Base-by-base conservation (phyloP, 2,797 vertebrate genomes). In the Lutjanus argentimaculatus region DNA sequence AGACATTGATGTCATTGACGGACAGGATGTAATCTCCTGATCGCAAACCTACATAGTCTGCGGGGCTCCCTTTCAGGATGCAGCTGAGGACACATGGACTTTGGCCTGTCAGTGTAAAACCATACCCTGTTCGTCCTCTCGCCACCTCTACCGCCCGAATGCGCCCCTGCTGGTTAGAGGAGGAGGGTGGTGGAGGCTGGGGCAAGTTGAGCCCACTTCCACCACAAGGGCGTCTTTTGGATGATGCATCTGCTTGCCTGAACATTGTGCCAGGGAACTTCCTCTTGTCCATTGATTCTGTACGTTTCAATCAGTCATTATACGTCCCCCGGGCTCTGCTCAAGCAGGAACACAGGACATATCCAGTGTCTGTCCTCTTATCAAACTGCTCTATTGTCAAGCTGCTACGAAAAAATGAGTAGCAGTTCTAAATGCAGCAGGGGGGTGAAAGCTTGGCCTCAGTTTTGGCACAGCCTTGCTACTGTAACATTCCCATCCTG, bases 81-180 rank as follows among this genome's bases (percentile, higher is more conserved):
- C 97, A 96, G 88, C 96, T 98, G 53, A 99, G 97, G 79, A 98
- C 85, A 74, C 98, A 99, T 0, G 99, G 99, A 13, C 97, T 96
- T 90, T 99, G 98, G 40, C 98, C 99, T 0, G 98, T 96, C 13
- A 99, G 95, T 0, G 98, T 99, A 85, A 99, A 99, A 0, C 99
- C 99, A 9, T 99, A 99, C 22, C 98, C 99, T 0, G 97, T 95
- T 75, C 98, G 94, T 16, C 99, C 98, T 67, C 99, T 95, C 0
- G 98, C 99, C 52, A 99, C 97, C 90, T 99, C 98, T 87, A 99
- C 98, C 0, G 92, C 96, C 66, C 97, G 95, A 80, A 97, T 89
- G 17, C 97, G 96, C 57, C 97, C 96, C 72, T 94, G 96, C 83
- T 92, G 93, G 59, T 16, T 10, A n/a, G 79, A 79, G 72, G 90